These are phyloP conservation scores for Pipistrellus pygmaeus DNA, from an alignment of 2,797 vertebrate genomes.

Conservation along the genomic window DNA sequence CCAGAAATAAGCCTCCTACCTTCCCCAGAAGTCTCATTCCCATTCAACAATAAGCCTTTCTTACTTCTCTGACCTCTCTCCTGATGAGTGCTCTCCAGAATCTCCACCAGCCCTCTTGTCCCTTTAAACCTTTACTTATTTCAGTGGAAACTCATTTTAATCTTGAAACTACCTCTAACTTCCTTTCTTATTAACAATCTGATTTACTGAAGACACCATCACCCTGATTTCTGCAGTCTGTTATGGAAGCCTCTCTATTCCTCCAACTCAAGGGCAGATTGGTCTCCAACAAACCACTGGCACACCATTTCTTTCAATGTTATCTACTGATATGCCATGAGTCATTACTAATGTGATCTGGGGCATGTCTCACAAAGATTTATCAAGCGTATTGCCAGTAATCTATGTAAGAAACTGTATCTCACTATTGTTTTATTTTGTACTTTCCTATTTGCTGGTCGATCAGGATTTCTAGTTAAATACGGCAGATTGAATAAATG, in stretches of 20 bases:
- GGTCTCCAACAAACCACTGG: background rate
- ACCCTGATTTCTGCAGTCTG: background rate
- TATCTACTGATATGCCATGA: background rate
- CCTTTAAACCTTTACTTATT: slow-evolving; percentile 15
- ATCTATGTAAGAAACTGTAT: background rate
- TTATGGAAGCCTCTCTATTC: background rate
- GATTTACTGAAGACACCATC: background rate
- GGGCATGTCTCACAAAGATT: background rate
- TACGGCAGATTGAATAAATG: background rate
- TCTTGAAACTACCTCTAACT: slow-evolving; percentile 23
- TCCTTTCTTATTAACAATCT: slow-evolving; percentile 8
- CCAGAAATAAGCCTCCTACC: background rate
- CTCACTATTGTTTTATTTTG: background rate
- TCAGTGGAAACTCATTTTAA: background rate
- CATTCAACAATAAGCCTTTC: background rate
- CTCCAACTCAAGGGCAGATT: background rate
- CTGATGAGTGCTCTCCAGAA: background rate
- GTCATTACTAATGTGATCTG: background rate
- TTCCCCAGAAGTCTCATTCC: background rate
- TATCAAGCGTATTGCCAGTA: slow-evolving; percentile 5
- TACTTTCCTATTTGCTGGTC: background rate
- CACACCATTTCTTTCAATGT: background rate
- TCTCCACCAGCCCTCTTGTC: background rate
- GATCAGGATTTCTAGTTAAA: slow-evolving; percentile 32
- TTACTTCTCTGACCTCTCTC: background rate